Evolutionary conservation across 2,797 vertebrate species (phyloP).

Genomic region (Orientallactaga sibirica): DNA sequence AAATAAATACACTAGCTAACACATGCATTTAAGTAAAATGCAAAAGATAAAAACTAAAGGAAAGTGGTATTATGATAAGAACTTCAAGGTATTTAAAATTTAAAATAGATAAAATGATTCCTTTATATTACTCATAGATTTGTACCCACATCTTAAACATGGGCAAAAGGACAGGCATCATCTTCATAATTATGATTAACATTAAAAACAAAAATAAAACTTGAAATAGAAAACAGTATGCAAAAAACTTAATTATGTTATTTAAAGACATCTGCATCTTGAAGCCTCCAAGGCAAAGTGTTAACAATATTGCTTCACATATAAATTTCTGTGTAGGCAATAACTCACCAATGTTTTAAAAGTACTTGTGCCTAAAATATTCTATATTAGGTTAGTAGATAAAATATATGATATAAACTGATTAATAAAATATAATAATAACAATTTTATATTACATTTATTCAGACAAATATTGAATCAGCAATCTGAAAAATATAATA

Average conservation of each 20-base stretch:
- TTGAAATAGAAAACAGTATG: background rate
- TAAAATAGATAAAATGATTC: background rate
- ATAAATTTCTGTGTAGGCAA: background rate
- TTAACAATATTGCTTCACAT: background rate
- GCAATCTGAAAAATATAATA: background rate
- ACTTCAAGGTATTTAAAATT: background rate
- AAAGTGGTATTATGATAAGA: background rate
- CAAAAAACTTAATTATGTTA: background rate
- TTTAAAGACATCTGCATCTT: background rate
- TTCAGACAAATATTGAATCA: background rate
- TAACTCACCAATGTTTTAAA: background rate
- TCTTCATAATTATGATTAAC: background rate
- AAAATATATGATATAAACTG: background rate
- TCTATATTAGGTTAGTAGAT: background rate
- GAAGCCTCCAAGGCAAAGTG: background rate
- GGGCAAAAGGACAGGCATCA: background rate
- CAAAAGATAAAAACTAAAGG: background rate
- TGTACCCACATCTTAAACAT: background rate
- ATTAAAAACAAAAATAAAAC: background rate
- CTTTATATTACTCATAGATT: background rate
- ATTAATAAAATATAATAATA: background rate
- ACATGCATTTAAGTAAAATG: background rate
- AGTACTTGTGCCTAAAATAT: background rate
- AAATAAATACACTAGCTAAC: background rate
- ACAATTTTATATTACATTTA: background rate